phyloP scores from a whole-genome alignment of 2,888 invertebrate genomes.

The Dryomyza anilis region DNA sequence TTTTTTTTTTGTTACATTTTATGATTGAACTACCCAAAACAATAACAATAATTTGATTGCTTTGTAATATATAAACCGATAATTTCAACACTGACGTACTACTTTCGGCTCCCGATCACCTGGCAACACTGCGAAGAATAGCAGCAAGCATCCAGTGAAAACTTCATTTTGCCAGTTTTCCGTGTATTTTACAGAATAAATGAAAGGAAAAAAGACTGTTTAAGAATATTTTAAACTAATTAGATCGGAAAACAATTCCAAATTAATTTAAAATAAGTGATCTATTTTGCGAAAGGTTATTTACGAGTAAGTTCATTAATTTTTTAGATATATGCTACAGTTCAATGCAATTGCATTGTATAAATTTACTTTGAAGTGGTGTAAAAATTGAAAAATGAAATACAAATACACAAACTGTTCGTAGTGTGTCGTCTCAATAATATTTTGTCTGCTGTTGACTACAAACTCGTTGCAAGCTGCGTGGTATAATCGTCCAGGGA shows the following conservation, averaged over 20 bases:
- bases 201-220: conserved; percentile 3
- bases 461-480: too few relatives aligned
- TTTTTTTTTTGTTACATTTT: too few relatives aligned
- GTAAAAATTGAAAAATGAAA: neutral
- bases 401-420: neutral
- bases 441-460: neutral
- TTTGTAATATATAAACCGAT: too few relatives aligned
- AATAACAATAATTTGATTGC: too few relatives aligned
- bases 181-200: conserved; percentile 4
- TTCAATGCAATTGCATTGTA: too few relatives aligned
- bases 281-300: conserved; percentile 18
- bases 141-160: conserved; percentile 8
- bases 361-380: neutral
- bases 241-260: conserved; percentile 3
- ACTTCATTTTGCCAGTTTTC: conserved; percentile 24
- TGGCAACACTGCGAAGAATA: too few relatives aligned
- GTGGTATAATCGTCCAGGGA: too few relatives aligned
- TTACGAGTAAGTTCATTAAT: conserved; percentile 10
- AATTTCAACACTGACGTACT: too few relatives aligned
- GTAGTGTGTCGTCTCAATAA: neutral
- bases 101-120: too few relatives aligned
- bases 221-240: conserved; percentile 8
- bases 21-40: too few relatives aligned
- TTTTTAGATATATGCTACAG: neutral
- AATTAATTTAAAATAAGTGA: conserved; percentile 21